Conservation (phyloP, 2,113 vertebrate genomes). For the Haemorhous mexicanus region DNA sequence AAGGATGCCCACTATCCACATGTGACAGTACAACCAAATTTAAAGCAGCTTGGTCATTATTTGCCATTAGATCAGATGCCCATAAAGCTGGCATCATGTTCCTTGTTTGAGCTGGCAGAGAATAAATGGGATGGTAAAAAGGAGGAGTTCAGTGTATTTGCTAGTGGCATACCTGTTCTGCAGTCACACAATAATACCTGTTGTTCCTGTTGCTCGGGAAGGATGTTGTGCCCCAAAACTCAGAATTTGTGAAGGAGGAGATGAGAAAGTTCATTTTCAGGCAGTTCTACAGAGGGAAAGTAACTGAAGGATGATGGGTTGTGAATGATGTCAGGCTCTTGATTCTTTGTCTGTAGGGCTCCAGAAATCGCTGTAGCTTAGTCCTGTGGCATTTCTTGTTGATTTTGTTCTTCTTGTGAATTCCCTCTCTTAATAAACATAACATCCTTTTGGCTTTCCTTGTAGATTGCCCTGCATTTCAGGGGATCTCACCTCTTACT, state of each 20-base stretch:
- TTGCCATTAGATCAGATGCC: not conserved
- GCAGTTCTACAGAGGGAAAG: not conserved
- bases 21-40: not conserved
- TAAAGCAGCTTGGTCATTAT: not conserved
- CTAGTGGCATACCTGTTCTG: not conserved
- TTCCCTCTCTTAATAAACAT: not conserved
- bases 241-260: not conserved
- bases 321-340: not conserved
- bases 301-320: not conserved
- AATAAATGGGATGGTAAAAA: not conserved
- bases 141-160: not conserved
- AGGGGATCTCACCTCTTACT: not conserved
- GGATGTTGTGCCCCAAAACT: not conserved
- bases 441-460: not conserved
- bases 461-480: not conserved
- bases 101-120: not conserved
- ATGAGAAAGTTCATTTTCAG: not conserved
- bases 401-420: not conserved
- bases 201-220: not conserved
- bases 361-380: not conserved
- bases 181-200: not conserved
- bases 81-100: fast-evolving
- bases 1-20: not conserved
- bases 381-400: not conserved
- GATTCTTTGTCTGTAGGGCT: not conserved